Conservation (phyloP, 2,888 invertebrate species). For the Melitaea athalia region DNA sequence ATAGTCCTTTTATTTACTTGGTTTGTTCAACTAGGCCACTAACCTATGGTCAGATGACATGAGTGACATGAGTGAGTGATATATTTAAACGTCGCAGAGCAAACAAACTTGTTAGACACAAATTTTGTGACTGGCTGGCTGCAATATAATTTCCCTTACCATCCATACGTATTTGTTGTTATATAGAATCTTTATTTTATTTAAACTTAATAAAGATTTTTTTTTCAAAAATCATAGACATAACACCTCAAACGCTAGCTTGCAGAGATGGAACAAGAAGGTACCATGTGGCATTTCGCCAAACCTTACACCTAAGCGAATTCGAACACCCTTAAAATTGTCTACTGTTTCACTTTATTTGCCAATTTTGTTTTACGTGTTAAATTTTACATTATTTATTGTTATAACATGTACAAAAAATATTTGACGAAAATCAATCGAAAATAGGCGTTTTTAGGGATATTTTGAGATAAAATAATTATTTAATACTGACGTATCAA, state of each 20-base stretch:
- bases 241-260: slow-evolving; percentile 16
- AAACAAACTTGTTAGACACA: neutral
- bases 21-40: too few species aligned
- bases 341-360: slow-evolving; percentile 20
- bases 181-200: neutral
- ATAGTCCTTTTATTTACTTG: too few species aligned
- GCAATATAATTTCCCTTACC: neutral
- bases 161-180: neutral
- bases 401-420: neutral
- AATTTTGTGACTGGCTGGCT: neutral
- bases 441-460: too few species aligned
- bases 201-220: neutral
- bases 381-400: slow-evolving; percentile 11
- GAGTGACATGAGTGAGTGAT: too few species aligned
- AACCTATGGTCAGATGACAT: neutral
- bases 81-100: too few species aligned
- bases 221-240: slow-evolving; percentile 2
- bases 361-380: slow-evolving; percentile 15
- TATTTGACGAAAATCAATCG: too few species aligned
- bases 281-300: slow-evolving; percentile 28
- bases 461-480: too few species aligned
- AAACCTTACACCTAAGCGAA: slow-evolving; percentile 21
- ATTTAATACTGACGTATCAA: too few species aligned
- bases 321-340: slow-evolving; percentile 25
- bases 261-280: slow-evolving; percentile 23